Base-by-base conservation (phyloP, 2,888 invertebrate genomes). In the Acleris literana region DNA sequence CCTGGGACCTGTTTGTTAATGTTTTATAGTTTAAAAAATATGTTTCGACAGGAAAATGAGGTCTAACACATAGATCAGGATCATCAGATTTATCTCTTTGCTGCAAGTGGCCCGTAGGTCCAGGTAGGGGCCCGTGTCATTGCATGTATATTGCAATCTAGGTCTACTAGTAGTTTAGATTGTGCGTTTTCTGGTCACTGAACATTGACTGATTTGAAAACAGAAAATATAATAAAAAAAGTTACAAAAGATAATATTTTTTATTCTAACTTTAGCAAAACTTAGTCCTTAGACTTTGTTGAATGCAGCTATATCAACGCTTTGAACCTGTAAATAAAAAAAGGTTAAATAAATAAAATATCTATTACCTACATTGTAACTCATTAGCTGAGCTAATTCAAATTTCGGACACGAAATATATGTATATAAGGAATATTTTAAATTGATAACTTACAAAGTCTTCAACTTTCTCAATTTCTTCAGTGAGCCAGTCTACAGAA, bases 251-350 rank as follows among this genome's bases (percentile, higher is more conserved):
- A 29, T 51, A 62, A 25, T 61, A n/a, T 68, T 61, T 58, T 59
- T 48, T 25, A 61, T 18, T 52, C 20, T 53, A 53, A 49, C 20
- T 62, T 61, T 57, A 66, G 60, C 17, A 64, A 39, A 64, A 60
- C 59, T 22, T 65, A 68, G 68, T 71, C 71, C 63, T 85, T 87
- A 97, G 76, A 97, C 96, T 93, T 98, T 98, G 90, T 98, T 98
- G 90, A 99, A 99, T 70, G 98, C 98, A 70, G 97, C 98, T 80
- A 99, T 97, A 84, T 98, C 98, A 60, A 98, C 96, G 82, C 97
- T 97, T 93, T 98, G 98, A 56, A 97, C 94, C 94, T 94, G 89
- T 66, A 93, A 93, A 76, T 67, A 71, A 69, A 72, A 54, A n/a
- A 48, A 48, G 6, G 29, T 25, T 52, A 51, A 63, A 55, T 20